phyloP scores from a whole-genome alignment of 2,888 invertebrate species.

The Diarsia dahlii region DNA sequence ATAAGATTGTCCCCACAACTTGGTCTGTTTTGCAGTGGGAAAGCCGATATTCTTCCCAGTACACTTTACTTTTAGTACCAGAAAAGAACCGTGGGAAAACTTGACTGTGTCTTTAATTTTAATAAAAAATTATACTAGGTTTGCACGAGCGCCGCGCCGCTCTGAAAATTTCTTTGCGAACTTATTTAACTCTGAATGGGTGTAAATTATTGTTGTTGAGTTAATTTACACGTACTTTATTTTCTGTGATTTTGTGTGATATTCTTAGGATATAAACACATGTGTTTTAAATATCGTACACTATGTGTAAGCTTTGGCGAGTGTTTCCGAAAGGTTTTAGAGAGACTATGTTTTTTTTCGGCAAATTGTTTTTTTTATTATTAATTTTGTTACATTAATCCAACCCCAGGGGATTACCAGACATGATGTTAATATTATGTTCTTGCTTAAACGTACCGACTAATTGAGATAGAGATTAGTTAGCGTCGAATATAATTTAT shows the following conservation, averaged over 20 bases:
- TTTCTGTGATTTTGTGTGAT: conserved; percentile 30
- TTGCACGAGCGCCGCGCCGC: conserved; percentile 18
- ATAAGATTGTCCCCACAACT: conserved; percentile 52
- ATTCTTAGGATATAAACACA: not conserved
- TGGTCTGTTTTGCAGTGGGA: conserved; percentile 46
- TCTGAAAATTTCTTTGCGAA: conserved; percentile 56
- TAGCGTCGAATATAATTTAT: not conserved
- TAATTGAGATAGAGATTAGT: not conserved
- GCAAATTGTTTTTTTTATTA: not conserved
- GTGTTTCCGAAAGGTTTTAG: not conserved
- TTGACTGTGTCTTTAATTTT: conserved; percentile 52
- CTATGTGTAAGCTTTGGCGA: not conserved
- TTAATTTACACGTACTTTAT: conserved; percentile 39
- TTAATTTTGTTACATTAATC: not conserved
- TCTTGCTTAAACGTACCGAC: not conserved
- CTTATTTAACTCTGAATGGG: conserved; percentile 48
- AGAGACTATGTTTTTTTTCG: not conserved
- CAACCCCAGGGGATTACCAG: not conserved
- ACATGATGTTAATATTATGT: not conserved
- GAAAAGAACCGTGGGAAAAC: conserved; percentile 57
- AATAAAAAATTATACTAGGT: conserved; percentile 49
- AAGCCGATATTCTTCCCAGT: conserved; percentile 49
- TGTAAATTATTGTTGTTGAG: conserved; percentile 53
- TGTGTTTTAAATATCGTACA: not conserved
- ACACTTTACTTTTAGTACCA: conserved; percentile 61